Base-by-base conservation (phyloP, 2,113 vertebrate species). In the Platichthys stellatus region DNA sequence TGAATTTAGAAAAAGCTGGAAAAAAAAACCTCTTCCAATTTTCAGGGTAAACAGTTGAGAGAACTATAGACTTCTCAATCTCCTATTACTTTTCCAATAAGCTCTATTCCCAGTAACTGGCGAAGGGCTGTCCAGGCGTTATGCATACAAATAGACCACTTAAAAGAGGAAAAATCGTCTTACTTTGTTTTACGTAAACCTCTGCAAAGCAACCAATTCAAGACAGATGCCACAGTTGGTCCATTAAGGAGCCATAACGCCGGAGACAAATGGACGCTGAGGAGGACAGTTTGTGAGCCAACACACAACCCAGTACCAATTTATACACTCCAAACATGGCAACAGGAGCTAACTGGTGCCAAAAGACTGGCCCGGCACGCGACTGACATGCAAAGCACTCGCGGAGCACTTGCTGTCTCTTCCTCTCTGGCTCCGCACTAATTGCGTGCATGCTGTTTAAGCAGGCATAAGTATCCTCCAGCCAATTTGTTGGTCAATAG, bases 361-460 rank as follows among this genome's bases (percentile, higher is more conserved):
- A 87, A 87, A 88, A 82, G 69, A 85, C 78, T 69, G 12, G 11
- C 63, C 56, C 76, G 35, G 87, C 82, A 89, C 56, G 51, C 49
- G 28, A 71, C 76, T 74, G 75, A 79, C 86, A 89, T 75, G 75
- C 70, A 84, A 74, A 85, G 59, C 74, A 60, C 64, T 80, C 38
- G 3, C 61, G 81, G 70, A 85, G 59, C 74, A 57, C 67, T 80
- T 45, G 4, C 61, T n/a, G n/a, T 68, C 54, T 56, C 56, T 79
- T 59, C 61, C 74, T 80, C 63, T 63, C 70, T 73, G 47, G 76
- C 62, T 73, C 78, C 64, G 49, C 64, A 28, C 75, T 90, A 92
- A 93, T 90, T 90, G 74, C 68, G 28, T 74, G 62, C 26, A 11
- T 79, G 74, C 80, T 80, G 79, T 89, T 87, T 88, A 81, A 83